These are phyloP conservation scores for Aphodius granarius DNA, from an alignment of 2,888 invertebrate genomes.

Conservation along the genomic window DNA sequence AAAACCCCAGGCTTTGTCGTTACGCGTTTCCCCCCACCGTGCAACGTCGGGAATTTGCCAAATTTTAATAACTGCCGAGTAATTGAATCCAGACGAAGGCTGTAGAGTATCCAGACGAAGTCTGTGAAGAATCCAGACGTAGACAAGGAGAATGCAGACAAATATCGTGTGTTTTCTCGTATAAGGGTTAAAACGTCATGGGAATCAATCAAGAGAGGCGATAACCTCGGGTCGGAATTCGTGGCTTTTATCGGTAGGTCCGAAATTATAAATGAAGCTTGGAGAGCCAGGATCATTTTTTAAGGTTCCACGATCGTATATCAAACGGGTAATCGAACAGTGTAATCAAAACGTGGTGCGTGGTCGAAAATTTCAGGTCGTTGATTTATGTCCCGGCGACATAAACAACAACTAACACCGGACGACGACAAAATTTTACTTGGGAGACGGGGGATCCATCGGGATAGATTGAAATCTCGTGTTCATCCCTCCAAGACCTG, in stretches of 20 bases:
- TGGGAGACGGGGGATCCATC: not conserved
- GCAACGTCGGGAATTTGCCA: constrained; percentile 22
- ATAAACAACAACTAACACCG: constrained; percentile 3
- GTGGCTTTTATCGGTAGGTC: not conserved
- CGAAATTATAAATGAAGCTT: not conserved
- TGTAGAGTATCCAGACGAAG: too few species aligned
- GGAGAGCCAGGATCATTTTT: not conserved
- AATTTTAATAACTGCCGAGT: constrained; percentile 21
- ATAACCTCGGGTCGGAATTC: constrained; percentile 2
- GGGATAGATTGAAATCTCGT: not conserved
- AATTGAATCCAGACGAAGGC: not conserved
- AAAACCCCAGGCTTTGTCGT: not conserved
- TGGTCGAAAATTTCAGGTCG: not conserved
- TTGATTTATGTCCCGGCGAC: not conserved
- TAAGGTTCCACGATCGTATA: not conserved
- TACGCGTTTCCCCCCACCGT: constrained; percentile 17
- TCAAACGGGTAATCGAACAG: not conserved
- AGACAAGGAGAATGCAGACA: not conserved
- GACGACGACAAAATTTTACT: not conserved
- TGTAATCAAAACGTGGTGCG: not conserved
- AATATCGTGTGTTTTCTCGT: not conserved
- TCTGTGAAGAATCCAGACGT: too few species aligned
- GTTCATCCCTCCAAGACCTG: not conserved
- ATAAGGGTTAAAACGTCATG: constrained; percentile 2
- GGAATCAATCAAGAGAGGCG: constrained; percentile 5